Conservation (phyloP, 2,888 invertebrate species). For the Ariolimax columbianus region DNA sequence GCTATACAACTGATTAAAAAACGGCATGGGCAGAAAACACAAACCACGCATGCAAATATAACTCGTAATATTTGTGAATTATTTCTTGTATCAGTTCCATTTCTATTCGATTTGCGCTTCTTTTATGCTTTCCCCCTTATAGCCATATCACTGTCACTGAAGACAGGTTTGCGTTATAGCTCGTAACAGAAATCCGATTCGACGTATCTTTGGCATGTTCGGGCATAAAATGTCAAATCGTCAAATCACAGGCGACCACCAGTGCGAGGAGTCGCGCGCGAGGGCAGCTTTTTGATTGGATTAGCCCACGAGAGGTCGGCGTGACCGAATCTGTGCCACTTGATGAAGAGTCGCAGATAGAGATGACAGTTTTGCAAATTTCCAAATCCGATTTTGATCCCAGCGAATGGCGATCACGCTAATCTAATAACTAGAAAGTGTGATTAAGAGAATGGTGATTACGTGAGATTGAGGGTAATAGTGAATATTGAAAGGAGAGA, state of each 20-base stretch:
- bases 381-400: constrained; percentile 19
- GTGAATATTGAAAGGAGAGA: too few species aligned
- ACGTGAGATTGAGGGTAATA: background rate
- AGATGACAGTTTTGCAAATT: constrained; percentile 33
- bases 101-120: background rate
- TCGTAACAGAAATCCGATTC: constrained; percentile 12
- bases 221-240: constrained; percentile 34
- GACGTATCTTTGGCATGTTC: constrained; percentile 27
- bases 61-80: constrained; percentile 17
- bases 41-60: background rate
- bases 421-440: constrained; percentile 21
- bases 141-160: background rate
- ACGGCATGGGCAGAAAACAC: background rate
- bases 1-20: background rate
- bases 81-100: background rate
- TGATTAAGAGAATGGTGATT: constrained; percentile 23
- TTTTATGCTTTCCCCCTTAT: background rate
- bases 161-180: background rate
- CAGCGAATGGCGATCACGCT: constrained; percentile 11
- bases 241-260: constrained; percentile 20
- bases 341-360: constrained; percentile 21
- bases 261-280: constrained; percentile 3
- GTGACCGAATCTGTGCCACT: constrained; percentile 13
- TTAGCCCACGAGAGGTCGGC: constrained; percentile 15
- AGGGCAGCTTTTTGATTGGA: constrained; percentile 24